Evolutionary conservation across 2,113 vertebrate genomes (phyloP).

Genomic region (Rana temporaria): DNA sequence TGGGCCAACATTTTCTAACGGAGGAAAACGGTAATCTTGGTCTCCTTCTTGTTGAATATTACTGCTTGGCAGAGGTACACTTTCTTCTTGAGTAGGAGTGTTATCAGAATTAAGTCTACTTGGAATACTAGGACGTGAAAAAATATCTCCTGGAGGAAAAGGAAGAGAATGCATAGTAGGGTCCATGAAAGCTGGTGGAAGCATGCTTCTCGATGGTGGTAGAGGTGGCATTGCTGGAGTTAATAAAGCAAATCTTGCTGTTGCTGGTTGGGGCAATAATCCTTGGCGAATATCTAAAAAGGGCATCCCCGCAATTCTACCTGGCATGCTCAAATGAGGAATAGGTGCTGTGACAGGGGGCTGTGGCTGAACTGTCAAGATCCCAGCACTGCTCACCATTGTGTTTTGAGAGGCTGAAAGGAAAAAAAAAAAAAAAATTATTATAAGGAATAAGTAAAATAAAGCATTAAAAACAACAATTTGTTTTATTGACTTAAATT

Average conservation of each 20-base stretch:
- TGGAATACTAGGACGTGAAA: conserved; percentile 79
- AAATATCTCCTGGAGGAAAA: conserved; percentile 89
- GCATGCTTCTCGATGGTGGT: conserved; percentile 77
- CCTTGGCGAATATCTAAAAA: conserved; percentile 90
- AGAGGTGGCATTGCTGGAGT: conserved; percentile 85
- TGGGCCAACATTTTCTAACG: conserved; percentile 77
- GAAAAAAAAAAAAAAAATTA: background rate
- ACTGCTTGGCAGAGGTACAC: conserved; percentile 79
- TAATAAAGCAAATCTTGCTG: conserved; percentile 88
- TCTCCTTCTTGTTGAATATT: conserved; percentile 88
- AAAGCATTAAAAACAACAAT: too few species aligned
- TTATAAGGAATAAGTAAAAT: background rate
- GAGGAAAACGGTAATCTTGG: conserved; percentile 97
- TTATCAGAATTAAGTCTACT: conserved; percentile 78
- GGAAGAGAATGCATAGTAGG: conserved; percentile 80
- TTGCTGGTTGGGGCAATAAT: conserved; percentile 80
- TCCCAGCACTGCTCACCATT: conserved; percentile 78
- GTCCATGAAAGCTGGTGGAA: conserved; percentile 81
- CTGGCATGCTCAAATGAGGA: conserved; percentile 80
- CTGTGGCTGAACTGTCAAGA: conserved; percentile 90
- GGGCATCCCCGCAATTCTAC: conserved; percentile 87
- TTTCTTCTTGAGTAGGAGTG: conserved; percentile 82
- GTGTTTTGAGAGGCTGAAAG: conserved; percentile 55
- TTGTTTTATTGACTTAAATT: too few species aligned
- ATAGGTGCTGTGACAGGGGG: conserved; percentile 81